Conservation (phyloP, 2,113 vertebrate species). For the Jaculus jaculus region DNA sequence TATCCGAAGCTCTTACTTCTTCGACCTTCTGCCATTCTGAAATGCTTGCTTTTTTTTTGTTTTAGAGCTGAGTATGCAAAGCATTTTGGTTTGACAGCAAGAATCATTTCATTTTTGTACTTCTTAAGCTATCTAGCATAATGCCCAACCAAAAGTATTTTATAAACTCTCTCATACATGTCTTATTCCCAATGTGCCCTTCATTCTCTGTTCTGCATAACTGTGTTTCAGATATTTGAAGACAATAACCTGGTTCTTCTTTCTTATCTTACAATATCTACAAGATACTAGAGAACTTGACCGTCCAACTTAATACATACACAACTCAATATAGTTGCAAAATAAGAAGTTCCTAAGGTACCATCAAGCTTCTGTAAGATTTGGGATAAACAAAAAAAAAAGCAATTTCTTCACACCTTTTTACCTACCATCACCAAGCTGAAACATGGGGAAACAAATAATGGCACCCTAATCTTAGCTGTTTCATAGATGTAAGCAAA, state of each 20-base stretch:
- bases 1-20: neutral
- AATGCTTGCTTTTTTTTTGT: neutral
- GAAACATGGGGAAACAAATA: neutral
- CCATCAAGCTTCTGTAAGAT: neutral
- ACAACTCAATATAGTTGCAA: neutral
- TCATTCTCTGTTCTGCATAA: neutral
- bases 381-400: neutral
- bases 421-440: neutral
- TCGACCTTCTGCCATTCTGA: neutral
- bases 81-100: neutral
- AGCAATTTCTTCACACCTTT: neutral
- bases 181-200: neutral
- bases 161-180: neutral
- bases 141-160: neutral
- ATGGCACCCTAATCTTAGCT: neutral
- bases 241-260: neutral
- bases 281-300: neutral
- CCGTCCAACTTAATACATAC: neutral
- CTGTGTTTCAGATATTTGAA: slow-evolving; percentile 3
- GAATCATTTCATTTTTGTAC: neutral
- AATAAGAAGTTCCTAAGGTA: neutral
- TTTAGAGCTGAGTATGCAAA: neutral
- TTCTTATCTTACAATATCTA: neutral
- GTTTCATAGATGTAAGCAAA: slow-evolving; percentile 20
- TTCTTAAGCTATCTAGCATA: neutral